Evolutionary conservation across 92 coral and sea anemone genomes (phyloP), one percentile per base, ranked within the genome.

Genomic region (Meandrina meandrites): DNA sequence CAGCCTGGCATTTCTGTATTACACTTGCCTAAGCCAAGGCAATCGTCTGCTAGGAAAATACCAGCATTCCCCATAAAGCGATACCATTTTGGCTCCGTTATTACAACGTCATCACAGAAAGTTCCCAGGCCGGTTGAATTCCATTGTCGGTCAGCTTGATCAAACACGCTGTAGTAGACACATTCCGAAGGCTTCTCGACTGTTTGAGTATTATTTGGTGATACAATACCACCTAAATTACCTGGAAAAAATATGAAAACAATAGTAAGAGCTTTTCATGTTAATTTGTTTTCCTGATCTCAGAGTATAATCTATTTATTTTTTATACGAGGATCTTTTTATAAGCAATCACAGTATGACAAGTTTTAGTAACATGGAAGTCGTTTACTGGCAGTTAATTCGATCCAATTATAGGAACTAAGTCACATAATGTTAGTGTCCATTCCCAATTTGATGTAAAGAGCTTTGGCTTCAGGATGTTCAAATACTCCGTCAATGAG

Each of bases 1-100:
- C 87, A 83, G 57, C 87, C 80, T 16, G 68, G 50, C 3, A 78
- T 36, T 48, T 32, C 48, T 21, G 87, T 56, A 16, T 31, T 36
- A 62, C 87, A 83, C 34, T 30, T 53, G 78, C 2, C 6, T 31
- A 4, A 2, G 16, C 79, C 35, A 27, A 73, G 84, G 28, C 75
- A 62, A 13, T 14, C 40, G 47, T 81, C 57, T 45, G 84, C 74
- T 58, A 81, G 17, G 22, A 73, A 81, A 64, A 75, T 42, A 8
- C 84, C 84, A 66, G 32, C 84, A 0, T 9, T 22, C 1, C 51
- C 75, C 67, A 21, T 42, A 22, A 81, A 64, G 35, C 84, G 84
- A 53, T 62, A 81, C 84, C 84, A 81, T 16, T 62, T 42, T 57
- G 64, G 64, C 64, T 57, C 24, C 19, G 64, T 19, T 0, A 57